Evolutionary conservation across 2,888 invertebrate species (phyloP).

Genomic region (Saturnia japonica): DNA sequence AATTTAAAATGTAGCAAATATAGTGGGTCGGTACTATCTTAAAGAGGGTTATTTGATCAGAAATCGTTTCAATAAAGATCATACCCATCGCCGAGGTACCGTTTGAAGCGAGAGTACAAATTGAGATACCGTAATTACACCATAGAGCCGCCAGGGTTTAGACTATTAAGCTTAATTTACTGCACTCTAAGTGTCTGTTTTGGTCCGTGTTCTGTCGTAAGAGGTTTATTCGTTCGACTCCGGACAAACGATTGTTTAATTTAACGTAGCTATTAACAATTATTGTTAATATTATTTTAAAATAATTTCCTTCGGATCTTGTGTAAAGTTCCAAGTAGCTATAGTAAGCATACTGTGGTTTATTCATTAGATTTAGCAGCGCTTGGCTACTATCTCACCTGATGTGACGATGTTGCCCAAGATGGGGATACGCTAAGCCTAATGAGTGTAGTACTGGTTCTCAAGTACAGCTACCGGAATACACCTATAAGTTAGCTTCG

Average conservation of each 20-base stretch:
- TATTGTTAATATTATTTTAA: not conserved
- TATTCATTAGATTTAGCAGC: too few species aligned
- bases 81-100: slow-evolving; percentile 34
- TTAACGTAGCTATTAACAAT: not conserved
- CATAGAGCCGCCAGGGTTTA: slow-evolving; percentile 23
- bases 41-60: slow-evolving; percentile 31
- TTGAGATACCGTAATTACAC: slow-evolving; percentile 40
- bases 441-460: too few species aligned
- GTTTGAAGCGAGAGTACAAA: slow-evolving; percentile 28
- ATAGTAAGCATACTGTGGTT: not conserved
- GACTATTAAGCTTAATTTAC: slow-evolving; percentile 33
- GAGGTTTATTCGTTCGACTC: not conserved
- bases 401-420: too few species aligned
- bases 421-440: too few species aligned
- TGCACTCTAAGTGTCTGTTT: slow-evolving; percentile 25
- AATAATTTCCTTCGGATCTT: not conserved
- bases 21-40: not conserved
- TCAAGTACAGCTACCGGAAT: too few species aligned
- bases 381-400: too few species aligned
- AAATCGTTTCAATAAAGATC: slow-evolving; percentile 42
- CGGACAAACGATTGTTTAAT: not conserved
- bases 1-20: not conserved
- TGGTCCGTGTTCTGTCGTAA: slow-evolving; percentile 15
- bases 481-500: too few species aligned
- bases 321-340: not conserved